Base-by-base conservation (phyloP, 2,888 invertebrate genomes). In the Andrena minutula region DNA sequence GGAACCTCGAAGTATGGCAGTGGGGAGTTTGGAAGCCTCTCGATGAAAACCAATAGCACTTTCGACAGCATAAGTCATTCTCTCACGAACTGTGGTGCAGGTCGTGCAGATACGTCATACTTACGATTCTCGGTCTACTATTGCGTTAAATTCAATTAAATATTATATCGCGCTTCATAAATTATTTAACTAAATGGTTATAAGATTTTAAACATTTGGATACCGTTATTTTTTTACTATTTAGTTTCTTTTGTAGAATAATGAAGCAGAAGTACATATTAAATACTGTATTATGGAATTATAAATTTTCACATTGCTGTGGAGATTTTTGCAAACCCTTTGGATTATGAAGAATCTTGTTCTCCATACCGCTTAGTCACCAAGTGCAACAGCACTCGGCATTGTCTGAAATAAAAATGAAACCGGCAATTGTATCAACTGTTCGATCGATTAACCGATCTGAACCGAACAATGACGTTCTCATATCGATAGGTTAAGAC, bases 401-500 rank as follows among this genome's bases (percentile, higher is more conserved):
- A 26, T 56, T 56, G 56, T 20, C 10, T 10, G 23, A 56, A 26
- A 56, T 23, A 23, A 56, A 56, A 56, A 20, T 56, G 41, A 41
- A 41, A 41, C 16, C 4, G 56, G 26, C 56, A 56, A 56, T 56
- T 56, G 26, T 56, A 56, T 26, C 56, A 56, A 56, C 23, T 26
- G 10, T 10, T 23, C 10, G 8, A 56, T 56, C 56, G 56, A 56
- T 23, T 23, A 23, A 56, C 10, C 12, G 56, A 56, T 56, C 20
- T 1, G 10, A 23, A 56, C 26, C 23, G 10, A 26, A 56, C 56
- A 20, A 56, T 56, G 23, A 20, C 51, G 56, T 23, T 56, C 23
- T 26, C n/a, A 41, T 28, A 65, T 65, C 41, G 56, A 41, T 56
- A 41, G 65, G 64, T 56, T 23, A 35, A 63, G 23, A 60, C 60